phyloP scores from a whole-genome alignment of 2,888 invertebrate species.

The Epistrophella euchroma region DNA sequence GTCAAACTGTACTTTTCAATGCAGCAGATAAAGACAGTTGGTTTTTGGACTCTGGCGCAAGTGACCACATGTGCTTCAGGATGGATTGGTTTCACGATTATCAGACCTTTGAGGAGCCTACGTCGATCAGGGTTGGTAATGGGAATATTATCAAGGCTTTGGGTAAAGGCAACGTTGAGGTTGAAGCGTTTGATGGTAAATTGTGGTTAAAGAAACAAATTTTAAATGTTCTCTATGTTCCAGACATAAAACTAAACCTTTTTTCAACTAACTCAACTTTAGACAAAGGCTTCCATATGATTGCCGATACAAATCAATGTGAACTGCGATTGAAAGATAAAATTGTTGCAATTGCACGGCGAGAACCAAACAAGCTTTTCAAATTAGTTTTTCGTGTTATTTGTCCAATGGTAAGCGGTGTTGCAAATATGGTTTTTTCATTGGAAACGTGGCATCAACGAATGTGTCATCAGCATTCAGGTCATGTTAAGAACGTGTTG shows the following conservation, averaged over 20 bases:
- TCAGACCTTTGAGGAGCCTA: neutral
- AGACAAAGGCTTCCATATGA: neutral
- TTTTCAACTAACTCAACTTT: neutral
- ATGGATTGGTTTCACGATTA: neutral
- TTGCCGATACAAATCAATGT: neutral
- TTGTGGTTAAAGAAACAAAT: neutral
- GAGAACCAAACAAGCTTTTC: neutral
- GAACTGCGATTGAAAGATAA: neutral
- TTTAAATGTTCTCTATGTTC: neutral
- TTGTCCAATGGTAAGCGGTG: neutral
- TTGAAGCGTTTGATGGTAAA: constrained; percentile 2
- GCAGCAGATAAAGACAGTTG: constrained; percentile 16
- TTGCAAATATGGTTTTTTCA: neutral
- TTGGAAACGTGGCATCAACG: neutral
- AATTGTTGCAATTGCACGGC: neutral
- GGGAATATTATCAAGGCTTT: neutral
- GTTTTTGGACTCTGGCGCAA: constrained; percentile 5
- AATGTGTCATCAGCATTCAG: neutral
- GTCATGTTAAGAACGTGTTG: neutral
- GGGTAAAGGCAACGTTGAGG: neutral
- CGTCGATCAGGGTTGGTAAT: constrained; percentile 3
- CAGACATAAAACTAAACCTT: neutral
- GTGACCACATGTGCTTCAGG: constrained; percentile 5
- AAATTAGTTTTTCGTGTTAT: neutral
- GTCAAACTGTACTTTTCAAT: neutral